Conservation (phyloP, 37 sponge, comb jelly and placozoan genomes). For the Axinella damicornis region DNA sequence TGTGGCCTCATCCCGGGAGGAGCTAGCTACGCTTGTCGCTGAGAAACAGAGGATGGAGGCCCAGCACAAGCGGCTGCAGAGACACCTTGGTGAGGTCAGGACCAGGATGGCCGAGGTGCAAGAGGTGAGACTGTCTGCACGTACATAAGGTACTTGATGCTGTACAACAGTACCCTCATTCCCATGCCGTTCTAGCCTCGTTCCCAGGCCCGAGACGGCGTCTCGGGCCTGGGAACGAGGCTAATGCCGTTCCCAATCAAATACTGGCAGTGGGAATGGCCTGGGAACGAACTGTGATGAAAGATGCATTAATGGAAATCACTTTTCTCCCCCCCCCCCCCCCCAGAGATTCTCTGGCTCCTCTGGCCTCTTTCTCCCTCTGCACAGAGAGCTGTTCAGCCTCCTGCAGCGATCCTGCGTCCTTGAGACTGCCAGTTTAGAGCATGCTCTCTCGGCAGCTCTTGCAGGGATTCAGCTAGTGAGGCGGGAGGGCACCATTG, state of each 20-base stretch:
- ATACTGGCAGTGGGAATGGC: no score
- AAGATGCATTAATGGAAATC: not conserved
- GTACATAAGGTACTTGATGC: no score
- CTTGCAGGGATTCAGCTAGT: slow-evolving; percentile 19
- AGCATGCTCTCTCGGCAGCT: slow-evolving; percentile 26
- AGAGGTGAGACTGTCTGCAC: slow-evolving; percentile 40
- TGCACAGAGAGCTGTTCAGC: slow-evolving; percentile 42
- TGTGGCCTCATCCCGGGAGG: slow-evolving; percentile 23
- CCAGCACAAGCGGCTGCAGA: slow-evolving; percentile 44
- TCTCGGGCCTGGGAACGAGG: no score
- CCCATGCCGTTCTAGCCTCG: no score
- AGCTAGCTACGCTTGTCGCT: slow-evolving; percentile 31
- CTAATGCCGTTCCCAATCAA: no score
- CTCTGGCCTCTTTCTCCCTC: not conserved
- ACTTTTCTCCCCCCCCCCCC: not conserved
- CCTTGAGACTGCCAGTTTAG: slow-evolving; percentile 24
- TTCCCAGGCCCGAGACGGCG: no score
- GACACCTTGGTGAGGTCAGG: slow-evolving; percentile 28
- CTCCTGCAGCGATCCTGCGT: slow-evolving; percentile 30
- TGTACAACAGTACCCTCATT: no score
- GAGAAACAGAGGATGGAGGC: slow-evolving; percentile 52
- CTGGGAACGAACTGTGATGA: not conserved
- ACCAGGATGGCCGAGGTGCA: slow-evolving; percentile 29
- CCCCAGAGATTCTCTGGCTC: slow-evolving; percentile 9
- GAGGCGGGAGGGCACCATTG: slow-evolving; percentile 14